A percentile compares a stretch with the other conserved stretches of the same genome.
These are phyloP conservation scores for Channa argus DNA, from an alignment of 2,113 vertebrate genomes.

Conservation along the genomic window DNA sequence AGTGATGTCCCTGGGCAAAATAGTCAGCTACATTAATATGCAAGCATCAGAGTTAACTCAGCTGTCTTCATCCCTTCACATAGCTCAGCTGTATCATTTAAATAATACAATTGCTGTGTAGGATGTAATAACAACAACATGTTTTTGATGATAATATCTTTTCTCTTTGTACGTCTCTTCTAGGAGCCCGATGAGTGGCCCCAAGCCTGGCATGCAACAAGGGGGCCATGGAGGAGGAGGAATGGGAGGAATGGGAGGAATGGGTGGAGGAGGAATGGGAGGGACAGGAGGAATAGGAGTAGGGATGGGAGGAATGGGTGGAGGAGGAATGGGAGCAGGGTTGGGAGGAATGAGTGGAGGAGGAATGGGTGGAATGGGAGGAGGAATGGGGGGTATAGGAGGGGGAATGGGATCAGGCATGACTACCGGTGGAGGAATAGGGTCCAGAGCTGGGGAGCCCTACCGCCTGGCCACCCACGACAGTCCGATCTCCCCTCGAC, in stretches of 20 bases:
- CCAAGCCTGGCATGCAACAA: constrained; percentile 72
- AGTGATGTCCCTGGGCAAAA: too few species aligned
- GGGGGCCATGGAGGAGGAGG: constrained; percentile 54
- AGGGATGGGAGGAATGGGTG: constrained; percentile 39
- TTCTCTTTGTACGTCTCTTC: constrained; percentile 50
- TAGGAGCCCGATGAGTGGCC: constrained; percentile 73
- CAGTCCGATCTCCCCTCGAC: constrained; percentile 72
- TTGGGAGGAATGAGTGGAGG: constrained; percentile 29
- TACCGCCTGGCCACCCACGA: constrained; percentile 81
- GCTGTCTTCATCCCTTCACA: too few species aligned
- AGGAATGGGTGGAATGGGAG: constrained; percentile 16
- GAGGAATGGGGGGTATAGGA: constrained; percentile 18
- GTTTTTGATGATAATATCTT: not conserved
- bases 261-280: constrained; percentile 26
- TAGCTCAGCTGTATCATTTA: too few species aligned
- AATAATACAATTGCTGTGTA: not conserved
- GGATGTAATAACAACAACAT: too few species aligned
- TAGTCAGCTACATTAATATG: too few species aligned
- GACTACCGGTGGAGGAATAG: constrained; percentile 66
- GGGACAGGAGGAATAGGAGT: constrained; percentile 2
- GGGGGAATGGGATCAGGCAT: constrained; percentile 58
- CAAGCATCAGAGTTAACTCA: too few species aligned
- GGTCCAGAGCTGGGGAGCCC: constrained; percentile 69
- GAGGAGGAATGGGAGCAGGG: constrained; percentile 38
- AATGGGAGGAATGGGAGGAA: constrained; percentile 34